These are phyloP conservation scores for Scaptomyza reducta DNA, from an alignment of 2,888 invertebrate genomes.

Conservation along the genomic window DNA sequence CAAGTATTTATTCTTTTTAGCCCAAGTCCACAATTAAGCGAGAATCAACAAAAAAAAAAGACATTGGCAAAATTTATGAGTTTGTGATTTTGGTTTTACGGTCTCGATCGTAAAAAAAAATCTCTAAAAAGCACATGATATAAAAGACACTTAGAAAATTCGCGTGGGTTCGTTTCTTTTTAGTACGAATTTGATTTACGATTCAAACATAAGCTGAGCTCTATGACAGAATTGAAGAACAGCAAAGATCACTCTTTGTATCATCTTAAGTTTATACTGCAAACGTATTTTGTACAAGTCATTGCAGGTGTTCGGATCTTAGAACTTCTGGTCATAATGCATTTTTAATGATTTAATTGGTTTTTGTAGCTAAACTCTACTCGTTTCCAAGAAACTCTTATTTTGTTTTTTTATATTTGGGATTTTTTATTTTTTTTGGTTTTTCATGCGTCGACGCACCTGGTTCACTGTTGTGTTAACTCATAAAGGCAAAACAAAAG, in stretches of 20 bases:
- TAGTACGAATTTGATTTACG: slow-evolving; percentile 44
- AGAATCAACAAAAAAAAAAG: slow-evolving; percentile 4
- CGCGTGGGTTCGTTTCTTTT: slow-evolving; percentile 61
- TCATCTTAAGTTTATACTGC: slow-evolving; percentile 38
- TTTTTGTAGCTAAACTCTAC: slow-evolving; percentile 10
- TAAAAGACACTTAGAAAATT: slow-evolving; percentile 50
- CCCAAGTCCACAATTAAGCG: slow-evolving; percentile 42
- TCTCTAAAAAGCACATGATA: slow-evolving; percentile 47
- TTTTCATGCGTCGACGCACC: slow-evolving; percentile 64
- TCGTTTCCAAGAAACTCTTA: slow-evolving; percentile 12
- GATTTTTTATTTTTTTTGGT: slow-evolving; percentile 22
- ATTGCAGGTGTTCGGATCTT: slow-evolving; percentile 67
- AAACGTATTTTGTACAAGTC: slow-evolving; percentile 58
- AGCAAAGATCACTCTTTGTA: slow-evolving; percentile 1
- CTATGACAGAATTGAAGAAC: neutral
- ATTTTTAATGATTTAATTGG: slow-evolving; percentile 64
- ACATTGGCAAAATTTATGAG: slow-evolving; percentile 42
- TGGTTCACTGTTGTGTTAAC: slow-evolving; percentile 59
- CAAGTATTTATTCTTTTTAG: slow-evolving; percentile 32
- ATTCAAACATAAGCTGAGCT: neutral
- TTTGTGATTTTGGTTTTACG: slow-evolving; percentile 50
- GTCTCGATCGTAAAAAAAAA: slow-evolving; percentile 39
- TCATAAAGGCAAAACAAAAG: slow-evolving; percentile 68
- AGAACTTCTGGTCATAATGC: slow-evolving; percentile 58
- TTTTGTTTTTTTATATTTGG: slow-evolving; percentile 4